Evolutionary conservation across 2,113 vertebrate species (phyloP).

Genomic region (Oryzias javanicus): DNA sequence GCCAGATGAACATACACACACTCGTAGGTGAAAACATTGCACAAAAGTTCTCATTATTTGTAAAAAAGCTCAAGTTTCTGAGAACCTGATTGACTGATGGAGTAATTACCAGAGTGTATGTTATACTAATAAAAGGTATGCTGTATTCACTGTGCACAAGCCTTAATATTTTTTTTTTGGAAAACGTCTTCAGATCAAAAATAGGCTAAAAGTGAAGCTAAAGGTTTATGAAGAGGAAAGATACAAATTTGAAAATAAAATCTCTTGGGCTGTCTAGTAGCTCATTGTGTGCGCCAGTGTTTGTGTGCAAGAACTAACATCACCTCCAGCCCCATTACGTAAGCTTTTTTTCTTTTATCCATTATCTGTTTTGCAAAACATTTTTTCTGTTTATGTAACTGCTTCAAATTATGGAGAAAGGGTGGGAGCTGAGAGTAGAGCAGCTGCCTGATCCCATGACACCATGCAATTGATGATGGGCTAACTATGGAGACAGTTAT

Average conservation of each 20-base stretch:
- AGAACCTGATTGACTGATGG: too few relatives aligned
- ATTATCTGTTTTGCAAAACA: slow-evolving; percentile 51
- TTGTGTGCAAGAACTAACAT: slow-evolving; percentile 20
- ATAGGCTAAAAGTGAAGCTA: background rate
- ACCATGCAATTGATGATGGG: slow-evolving; percentile 27
- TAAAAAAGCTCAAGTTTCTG: background rate
- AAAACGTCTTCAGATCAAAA: too few relatives aligned
- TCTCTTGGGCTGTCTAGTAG: slow-evolving; percentile 3
- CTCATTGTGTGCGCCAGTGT: slow-evolving; percentile 12
- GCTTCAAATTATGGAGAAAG: slow-evolving; percentile 42
- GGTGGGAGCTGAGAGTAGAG: slow-evolving; percentile 30
- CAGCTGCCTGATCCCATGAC: slow-evolving; percentile 27
- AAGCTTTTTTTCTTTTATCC: slow-evolving; percentile 43
- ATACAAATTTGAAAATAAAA: background rate
- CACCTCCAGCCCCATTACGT: slow-evolving; percentile 48
- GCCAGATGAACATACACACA: background rate
- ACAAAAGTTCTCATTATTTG: background rate
- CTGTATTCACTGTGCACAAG: too few relatives aligned
- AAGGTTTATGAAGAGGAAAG: slow-evolving; percentile 5
- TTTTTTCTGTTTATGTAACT: slow-evolving; percentile 56
- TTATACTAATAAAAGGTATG: background rate
- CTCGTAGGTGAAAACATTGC: background rate
- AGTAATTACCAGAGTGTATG: too few relatives aligned
- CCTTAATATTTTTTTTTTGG: too few relatives aligned
- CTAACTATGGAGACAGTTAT: slow-evolving; percentile 11